These are phyloP conservation scores for Procavia capensis DNA, from an alignment of 2,113 vertebrate genomes.

Conservation along the genomic window DNA sequence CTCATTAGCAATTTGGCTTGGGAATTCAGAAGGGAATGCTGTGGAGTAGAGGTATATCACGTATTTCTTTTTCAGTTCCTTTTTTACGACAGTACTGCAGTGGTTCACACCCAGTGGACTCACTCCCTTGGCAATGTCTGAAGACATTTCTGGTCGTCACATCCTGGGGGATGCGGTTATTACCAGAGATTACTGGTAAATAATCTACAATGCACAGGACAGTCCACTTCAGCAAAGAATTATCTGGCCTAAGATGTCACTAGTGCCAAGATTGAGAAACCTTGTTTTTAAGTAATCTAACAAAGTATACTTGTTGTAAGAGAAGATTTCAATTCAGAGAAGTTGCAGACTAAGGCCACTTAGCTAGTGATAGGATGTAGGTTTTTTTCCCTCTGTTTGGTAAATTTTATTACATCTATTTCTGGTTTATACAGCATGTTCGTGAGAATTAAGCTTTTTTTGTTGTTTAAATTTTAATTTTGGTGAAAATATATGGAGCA, in stretches of 20 bases:
- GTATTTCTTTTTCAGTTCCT: neutral
- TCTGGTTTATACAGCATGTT: no score
- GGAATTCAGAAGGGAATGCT: neutral
- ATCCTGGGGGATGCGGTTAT: no score
- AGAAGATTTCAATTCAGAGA: neutral
- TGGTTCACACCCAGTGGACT: neutral
- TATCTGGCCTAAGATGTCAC: no score
- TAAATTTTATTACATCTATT: no score
- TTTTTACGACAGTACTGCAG: neutral
- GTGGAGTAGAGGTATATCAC: neutral
- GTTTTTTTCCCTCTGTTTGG: no score
- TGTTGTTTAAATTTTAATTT: no score
- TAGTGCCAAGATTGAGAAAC: neutral
- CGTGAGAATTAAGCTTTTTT: no score
- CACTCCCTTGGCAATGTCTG: neutral
- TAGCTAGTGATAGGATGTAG: neutral
- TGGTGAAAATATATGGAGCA: no score
- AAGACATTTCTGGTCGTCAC: no score
- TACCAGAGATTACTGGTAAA: no score
- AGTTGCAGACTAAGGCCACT: neutral
- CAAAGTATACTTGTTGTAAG: neutral
- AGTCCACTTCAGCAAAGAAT: no score
- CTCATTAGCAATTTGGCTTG: neutral
- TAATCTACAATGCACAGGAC: no score
- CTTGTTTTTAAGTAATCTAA: neutral